Evolutionary conservation across 2,113 vertebrate genomes (phyloP), one percentile per base, ranked within the genome.

Genomic region (Cygnus buccinator): DNA sequence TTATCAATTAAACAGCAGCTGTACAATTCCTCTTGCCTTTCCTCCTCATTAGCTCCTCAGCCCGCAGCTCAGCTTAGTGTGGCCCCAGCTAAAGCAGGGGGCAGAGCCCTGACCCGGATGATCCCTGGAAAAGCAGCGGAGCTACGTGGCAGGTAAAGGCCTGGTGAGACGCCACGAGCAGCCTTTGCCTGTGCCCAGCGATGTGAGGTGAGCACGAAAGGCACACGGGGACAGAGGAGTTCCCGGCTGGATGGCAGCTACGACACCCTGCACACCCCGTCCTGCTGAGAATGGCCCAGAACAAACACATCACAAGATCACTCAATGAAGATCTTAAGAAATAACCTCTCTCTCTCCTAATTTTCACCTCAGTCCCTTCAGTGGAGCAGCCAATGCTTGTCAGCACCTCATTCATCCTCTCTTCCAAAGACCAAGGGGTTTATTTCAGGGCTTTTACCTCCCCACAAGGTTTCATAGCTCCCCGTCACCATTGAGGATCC

Each of bases 121-220:
- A 5, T 58, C 39, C 25, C 2, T 35, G 65, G 29, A 44, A 39
- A 83, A 72, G 44, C 16, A 71, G 50, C 8, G 12, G 0, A 5
- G 76, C 35, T 35, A 23, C 16, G 8, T 13, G 13, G 3, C 22
- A 15, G 50, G 16, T 37, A 21, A 73, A 43, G 35, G 58, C 41
- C 58, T 29, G 28, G 33, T 50, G 15, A 73, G 74, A 43, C 59
- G 20, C 52, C 50, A 37, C 52, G 29, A 46, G 22, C 52, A 73
- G 22, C 43, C 18, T 43, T 43, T 33, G 26, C 43, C 52, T 54
- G 44, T 37, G 43, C 52, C 33, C 17, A 18, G 16, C 2, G 52
- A 12, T 0, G 2, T 1, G 35, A 41, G 39, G 17, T 21, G 7
- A 41, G 75, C 35, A 48, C 29, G 1, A 0, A 59, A 23, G 28